Evolutionary conservation across 2,888 invertebrate species (phyloP).

Genomic region (Folsomia manolachei): DNA sequence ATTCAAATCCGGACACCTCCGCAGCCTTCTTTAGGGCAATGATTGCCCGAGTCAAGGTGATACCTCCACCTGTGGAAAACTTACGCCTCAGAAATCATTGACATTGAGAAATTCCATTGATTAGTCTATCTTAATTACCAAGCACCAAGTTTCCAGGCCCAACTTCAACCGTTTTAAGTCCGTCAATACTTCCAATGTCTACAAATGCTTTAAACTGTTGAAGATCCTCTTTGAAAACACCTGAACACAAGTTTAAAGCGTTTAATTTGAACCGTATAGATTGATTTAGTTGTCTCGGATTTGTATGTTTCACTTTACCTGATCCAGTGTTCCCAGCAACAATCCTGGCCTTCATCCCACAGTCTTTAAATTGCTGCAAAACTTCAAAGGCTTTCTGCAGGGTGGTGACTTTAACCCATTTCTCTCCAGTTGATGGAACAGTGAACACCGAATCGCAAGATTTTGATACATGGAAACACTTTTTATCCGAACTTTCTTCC

Average conservation of each 20-base stretch:
- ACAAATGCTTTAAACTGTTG: slow-evolving; percentile 25
- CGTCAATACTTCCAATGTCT: slow-evolving; percentile 24
- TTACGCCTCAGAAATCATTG: too few species aligned
- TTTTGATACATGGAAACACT: not conserved
- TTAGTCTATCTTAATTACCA: too few species aligned
- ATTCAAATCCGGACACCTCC: not conserved
- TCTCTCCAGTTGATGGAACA: slow-evolving; percentile 24
- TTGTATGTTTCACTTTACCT: slow-evolving; percentile 63
- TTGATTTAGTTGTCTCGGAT: not conserved
- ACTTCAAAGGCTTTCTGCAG: slow-evolving; percentile 62
- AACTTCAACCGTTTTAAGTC: slow-evolving; percentile 14
- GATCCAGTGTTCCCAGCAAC: slow-evolving; percentile 73
- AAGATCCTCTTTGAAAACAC: slow-evolving; percentile 33
- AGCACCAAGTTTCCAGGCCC: slow-evolving; percentile 7
- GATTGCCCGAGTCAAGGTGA: slow-evolving; percentile 7
- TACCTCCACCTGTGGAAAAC: too few species aligned
- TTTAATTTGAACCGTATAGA: too few species aligned
- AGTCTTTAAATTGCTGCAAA: slow-evolving; percentile 53
- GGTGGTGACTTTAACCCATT: slow-evolving; percentile 52
- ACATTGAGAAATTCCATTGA: too few species aligned
- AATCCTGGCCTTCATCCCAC: slow-evolving; percentile 57
- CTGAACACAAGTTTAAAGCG: slow-evolving; percentile 13
- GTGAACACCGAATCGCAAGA: not conserved
- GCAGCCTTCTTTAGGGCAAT: not conserved
- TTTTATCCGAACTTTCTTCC: not conserved